Evolutionary conservation across 2,113 vertebrate species (phyloP).

Genomic region (Clarias magur): DNA sequence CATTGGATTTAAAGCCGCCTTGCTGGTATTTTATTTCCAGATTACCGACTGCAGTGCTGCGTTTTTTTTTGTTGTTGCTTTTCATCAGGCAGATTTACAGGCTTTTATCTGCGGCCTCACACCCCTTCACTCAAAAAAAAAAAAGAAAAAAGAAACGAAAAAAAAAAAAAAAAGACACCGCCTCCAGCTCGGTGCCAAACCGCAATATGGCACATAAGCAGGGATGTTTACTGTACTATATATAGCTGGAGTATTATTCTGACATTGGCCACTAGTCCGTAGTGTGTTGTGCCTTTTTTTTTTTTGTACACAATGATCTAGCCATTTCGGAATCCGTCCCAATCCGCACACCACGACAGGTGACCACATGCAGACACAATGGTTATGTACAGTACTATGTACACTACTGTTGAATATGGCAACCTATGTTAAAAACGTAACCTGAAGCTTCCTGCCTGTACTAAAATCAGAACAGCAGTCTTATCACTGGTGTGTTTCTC

Average conservation of each 20-base stretch:
- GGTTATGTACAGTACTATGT: not conserved
- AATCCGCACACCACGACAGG: not conserved
- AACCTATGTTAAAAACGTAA: not conserved
- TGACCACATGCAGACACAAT: too few species aligned
- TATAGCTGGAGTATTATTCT: not conserved
- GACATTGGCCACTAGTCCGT: too few species aligned
- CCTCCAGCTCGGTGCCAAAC: slow-evolving; percentile 1
- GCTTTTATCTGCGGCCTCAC: not conserved
- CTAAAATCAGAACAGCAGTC: slow-evolving; percentile 52
- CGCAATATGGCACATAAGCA: slow-evolving; percentile 21
- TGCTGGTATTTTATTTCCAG: not conserved
- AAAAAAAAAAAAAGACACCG: not conserved
- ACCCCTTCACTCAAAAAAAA: not conserved
- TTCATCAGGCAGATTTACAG: not conserved
- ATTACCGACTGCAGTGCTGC: not conserved
- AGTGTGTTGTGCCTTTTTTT: not conserved
- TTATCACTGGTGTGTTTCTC: slow-evolving; percentile 64
- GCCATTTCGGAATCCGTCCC: not conserved
- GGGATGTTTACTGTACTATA: slow-evolving; percentile 1
- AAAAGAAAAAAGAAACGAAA: too few species aligned
- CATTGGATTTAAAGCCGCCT: not conserved
- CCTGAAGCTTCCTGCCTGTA: not conserved
- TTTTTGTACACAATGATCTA: not conserved
- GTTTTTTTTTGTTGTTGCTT: not conserved
- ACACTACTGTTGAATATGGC: not conserved